Conservation (phyloP, 2,888 invertebrate species). For the Acanthopleura granulata region DNA sequence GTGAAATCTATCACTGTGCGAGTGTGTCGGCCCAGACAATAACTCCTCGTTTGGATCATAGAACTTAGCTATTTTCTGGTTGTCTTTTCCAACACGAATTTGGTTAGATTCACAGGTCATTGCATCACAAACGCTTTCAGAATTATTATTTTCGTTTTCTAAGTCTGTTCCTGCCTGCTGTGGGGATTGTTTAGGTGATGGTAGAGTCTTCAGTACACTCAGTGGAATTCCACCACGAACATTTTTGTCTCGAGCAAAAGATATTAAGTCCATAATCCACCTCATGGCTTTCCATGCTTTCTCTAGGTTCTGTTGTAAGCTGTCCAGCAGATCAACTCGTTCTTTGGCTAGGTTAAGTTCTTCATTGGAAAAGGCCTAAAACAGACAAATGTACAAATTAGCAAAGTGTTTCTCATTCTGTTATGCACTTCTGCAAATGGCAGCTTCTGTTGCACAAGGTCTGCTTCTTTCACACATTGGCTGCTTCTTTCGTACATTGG, state of each 20-base stretch:
- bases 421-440: too few relatives aligned
- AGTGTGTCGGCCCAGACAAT: conserved; percentile 13
- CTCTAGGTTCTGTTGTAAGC: conserved; percentile 88
- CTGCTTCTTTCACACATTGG: too few relatives aligned
- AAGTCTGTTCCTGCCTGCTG: neutral
- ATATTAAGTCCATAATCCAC: conserved; percentile 96
- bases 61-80: conserved; percentile 60
- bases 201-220: conserved; percentile 45
- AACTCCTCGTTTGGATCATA: conserved; percentile 60
- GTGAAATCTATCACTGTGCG: conserved; percentile 12
- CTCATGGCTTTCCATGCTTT: conserved; percentile 92
- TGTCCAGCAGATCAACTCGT: conserved; percentile 83
- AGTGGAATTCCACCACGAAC: conserved; percentile 67
- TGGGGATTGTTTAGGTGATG: conserved; percentile 38
- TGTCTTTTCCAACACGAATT: conserved; percentile 60
- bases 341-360: conserved; percentile 90
- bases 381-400: too few relatives aligned
- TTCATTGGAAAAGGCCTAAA: conserved; percentile 86
- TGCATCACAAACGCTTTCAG: conserved; percentile 34
- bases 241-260: conserved; percentile 87
- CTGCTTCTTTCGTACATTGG: too few relatives aligned
- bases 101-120: conserved; percentile 49
- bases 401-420: too few relatives aligned
- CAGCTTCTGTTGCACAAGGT: too few relatives aligned
- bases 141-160: conserved; percentile 46